These are phyloP conservation scores for Zoanthus gigantus DNA, from an alignment of 92 coral and sea anemone genomes.

Conservation along the genomic window DNA sequence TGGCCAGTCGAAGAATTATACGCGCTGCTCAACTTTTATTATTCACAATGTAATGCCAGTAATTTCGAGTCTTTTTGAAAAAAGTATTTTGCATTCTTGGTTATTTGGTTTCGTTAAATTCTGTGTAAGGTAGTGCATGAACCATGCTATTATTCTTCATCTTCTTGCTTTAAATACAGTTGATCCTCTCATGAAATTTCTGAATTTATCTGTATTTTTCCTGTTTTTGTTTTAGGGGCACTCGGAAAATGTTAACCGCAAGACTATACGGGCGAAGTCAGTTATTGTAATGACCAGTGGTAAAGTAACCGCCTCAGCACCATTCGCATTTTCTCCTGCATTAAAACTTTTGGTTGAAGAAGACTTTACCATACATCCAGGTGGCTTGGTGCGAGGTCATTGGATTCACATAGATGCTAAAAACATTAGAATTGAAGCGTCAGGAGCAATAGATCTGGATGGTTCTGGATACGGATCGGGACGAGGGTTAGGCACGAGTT, in stretches of 20 bases:
- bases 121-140: too few species aligned
- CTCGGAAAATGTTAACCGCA: constrained; percentile 49
- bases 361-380: constrained; percentile 64
- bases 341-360: constrained; percentile 61
- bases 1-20: too few species aligned
- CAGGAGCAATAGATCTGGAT: constrained; percentile 61
- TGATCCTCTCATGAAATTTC: neutral
- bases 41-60: too few species aligned
- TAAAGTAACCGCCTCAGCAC: constrained; percentile 43
- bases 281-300: constrained; percentile 70
- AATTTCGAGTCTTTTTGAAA: too few species aligned
- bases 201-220: neutral
- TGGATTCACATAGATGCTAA: constrained; percentile 56
- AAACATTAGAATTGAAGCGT: constrained; percentile 64
- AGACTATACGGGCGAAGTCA: constrained; percentile 56
- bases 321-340: constrained; percentile 40
- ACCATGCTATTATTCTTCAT: too few species aligned
- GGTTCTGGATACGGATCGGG: constrained; percentile 54
- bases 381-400: constrained; percentile 66
- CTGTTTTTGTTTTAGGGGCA: constrained; percentile 58
- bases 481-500: constrained; percentile 68
- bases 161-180: neutral
- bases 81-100: too few species aligned
- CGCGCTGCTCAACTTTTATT: too few species aligned
- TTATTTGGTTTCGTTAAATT: too few species aligned